Evolutionary conservation across 1,140 invertebrate genomes (phyloP).

Genomic region (Drosophila baimaii): DNA sequence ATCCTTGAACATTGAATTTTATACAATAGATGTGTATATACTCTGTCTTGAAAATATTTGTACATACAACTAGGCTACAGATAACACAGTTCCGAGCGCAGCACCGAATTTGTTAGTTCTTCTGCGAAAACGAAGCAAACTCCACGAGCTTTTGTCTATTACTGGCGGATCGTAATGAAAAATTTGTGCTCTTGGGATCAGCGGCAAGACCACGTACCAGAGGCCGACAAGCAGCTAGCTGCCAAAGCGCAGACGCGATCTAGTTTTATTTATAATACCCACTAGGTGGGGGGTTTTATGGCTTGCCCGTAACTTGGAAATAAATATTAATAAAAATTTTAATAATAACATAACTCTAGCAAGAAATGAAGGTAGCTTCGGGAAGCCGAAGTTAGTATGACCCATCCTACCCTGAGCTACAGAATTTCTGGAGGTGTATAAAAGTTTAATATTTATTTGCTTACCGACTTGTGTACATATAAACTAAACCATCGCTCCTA

Average conservation of each 20-base stretch:
- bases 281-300: conserved; percentile 10
- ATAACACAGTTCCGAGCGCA: conserved; percentile 58
- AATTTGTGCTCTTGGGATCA: conserved; percentile 24
- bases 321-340: no score
- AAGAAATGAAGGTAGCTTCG: no score
- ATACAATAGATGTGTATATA: conserved; percentile 6
- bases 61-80: conserved; percentile 76
- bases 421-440: no score
- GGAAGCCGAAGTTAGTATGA: no score
- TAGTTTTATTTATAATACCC: conserved; percentile 17
- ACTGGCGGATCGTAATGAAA: conserved; percentile 46
- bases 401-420: no score
- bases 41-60: conserved; percentile 3
- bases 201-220: conserved; percentile 3
- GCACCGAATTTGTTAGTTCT: conserved; percentile 47
- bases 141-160: conserved; percentile 76
- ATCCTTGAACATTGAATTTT: background rate
- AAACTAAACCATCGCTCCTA: no score
- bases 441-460: no score
- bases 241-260: conserved; percentile 20
- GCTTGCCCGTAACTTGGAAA: background rate
- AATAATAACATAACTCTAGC: no score
- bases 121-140: conserved; percentile 75
- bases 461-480: no score
- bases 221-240: background rate